phyloP scores from a whole-genome alignment of 2,888 invertebrate species.

The Pseudococcus viburni region DNA sequence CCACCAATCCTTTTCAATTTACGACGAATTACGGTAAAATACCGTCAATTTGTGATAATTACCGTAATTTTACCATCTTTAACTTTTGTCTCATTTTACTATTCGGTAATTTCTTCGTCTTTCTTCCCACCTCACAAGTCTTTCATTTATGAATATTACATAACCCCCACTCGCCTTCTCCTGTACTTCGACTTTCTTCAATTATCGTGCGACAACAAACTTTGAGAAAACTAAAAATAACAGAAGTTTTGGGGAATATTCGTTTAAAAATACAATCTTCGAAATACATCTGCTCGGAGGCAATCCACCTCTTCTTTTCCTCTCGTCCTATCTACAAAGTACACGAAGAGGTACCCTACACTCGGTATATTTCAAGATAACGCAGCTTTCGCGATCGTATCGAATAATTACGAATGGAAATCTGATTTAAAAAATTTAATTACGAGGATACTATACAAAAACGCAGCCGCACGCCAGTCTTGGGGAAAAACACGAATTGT shows the following conservation, averaged over 20 bases:
- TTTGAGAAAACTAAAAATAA: not conserved
- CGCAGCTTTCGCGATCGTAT: not conserved
- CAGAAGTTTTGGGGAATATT: not conserved
- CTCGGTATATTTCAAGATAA: not conserved
- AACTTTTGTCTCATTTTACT: too few species aligned
- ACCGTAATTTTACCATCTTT: too few species aligned
- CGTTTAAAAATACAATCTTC: conserved; percentile 16
- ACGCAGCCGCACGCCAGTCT: not conserved
- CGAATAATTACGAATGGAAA: conserved; percentile 19
- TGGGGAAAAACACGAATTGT: not conserved
- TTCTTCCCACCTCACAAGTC: too few species aligned
- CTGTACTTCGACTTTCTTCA: not conserved
- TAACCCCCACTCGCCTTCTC: not conserved
- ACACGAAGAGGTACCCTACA: too few species aligned
- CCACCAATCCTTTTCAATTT: too few species aligned
- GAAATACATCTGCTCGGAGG: conserved; percentile 11
- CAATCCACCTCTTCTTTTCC: not conserved
- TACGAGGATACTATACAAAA: not conserved
- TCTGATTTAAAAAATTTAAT: conserved; percentile 25
- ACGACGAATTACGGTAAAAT: too few species aligned
- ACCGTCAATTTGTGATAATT: too few species aligned
- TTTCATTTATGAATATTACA: too few species aligned
- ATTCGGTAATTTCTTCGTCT: too few species aligned
- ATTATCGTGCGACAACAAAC: not conserved
- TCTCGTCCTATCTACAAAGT: not conserved